Conservation (phyloP, 1,140 invertebrate species). For the Bombus soroeensis region DNA sequence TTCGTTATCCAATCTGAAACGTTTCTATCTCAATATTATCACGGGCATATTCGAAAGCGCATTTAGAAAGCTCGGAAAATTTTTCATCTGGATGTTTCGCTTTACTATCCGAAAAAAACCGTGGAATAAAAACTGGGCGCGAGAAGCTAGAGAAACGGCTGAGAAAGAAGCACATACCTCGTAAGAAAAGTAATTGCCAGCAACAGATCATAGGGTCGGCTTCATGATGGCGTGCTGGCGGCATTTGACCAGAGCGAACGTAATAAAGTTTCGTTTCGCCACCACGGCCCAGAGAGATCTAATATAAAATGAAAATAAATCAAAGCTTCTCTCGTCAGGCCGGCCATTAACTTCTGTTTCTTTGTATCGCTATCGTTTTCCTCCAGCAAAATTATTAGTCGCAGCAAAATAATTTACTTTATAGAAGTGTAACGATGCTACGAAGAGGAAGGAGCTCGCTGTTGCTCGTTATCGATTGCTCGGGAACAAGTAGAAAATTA, state of each 20-base stretch:
- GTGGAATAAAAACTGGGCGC: not conserved
- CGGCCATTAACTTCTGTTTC: constrained; percentile 30
- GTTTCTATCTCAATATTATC: not conserved
- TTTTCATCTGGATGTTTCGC: not conserved
- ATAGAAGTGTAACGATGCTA: not conserved
- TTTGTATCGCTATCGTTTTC: not conserved
- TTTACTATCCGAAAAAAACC: not conserved
- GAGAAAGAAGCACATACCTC: constrained; percentile 17
- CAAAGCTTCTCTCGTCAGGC: constrained; percentile 29
- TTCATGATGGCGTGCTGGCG: constrained; percentile 30
- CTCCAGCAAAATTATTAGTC: not conserved
- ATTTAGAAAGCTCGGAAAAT: not conserved
- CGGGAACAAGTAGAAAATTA: not conserved
- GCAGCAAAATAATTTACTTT: constrained; percentile 26
- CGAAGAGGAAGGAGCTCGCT: too few relatives aligned
- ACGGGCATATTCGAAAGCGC: not conserved
- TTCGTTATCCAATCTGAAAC: too few relatives aligned
- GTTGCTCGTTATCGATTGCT: not conserved
- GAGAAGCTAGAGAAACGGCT: not conserved
- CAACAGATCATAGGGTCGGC: constrained; percentile 45
- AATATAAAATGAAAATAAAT: constrained; percentile 53
- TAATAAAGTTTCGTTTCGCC: constrained; percentile 45
- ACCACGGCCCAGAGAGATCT: constrained; percentile 13
- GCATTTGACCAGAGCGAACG: constrained; percentile 33
- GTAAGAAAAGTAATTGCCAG: constrained; percentile 45